A percentile compares a stretch with the other conserved stretches of the same genome.
Evolutionary conservation across 2,113 vertebrate genomes (phyloP).

Genomic region (Himantopus leucocephalus): DNA sequence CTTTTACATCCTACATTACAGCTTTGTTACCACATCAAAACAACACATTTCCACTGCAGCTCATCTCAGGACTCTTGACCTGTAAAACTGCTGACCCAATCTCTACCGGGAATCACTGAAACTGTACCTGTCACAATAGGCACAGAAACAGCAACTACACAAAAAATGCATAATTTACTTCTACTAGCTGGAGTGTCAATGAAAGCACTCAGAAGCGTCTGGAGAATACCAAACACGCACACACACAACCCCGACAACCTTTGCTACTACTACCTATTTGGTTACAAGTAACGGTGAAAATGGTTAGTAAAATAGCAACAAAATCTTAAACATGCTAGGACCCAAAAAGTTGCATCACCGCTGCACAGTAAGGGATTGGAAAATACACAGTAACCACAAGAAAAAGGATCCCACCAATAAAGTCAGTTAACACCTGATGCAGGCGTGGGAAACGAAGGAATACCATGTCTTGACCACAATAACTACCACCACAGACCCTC

Average conservation of each 20-base stretch:
- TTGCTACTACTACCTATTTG: not conserved
- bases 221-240: not conserved
- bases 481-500: not conserved
- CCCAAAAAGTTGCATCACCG: not conserved
- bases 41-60: not conserved
- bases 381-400: not conserved
- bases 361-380: not conserved
- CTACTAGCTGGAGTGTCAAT: not conserved
- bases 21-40: not conserved
- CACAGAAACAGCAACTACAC: not conserved
- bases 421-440: not conserved
- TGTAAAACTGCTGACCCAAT: not conserved
- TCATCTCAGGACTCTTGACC: not conserved
- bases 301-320: rapidly evolving
- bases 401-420: not conserved
- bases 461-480: rapidly evolving
- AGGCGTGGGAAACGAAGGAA: rapidly evolving
- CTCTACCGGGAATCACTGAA: not conserved
- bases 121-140: not conserved
- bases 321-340: not conserved
- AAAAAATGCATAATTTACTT: not conserved
- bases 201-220: not conserved
- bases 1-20: not conserved
- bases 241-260: not conserved
- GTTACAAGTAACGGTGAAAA: not conserved